Base-by-base conservation (phyloP, 2,797 vertebrate genomes). In the Gorsachius magnificus region DNA sequence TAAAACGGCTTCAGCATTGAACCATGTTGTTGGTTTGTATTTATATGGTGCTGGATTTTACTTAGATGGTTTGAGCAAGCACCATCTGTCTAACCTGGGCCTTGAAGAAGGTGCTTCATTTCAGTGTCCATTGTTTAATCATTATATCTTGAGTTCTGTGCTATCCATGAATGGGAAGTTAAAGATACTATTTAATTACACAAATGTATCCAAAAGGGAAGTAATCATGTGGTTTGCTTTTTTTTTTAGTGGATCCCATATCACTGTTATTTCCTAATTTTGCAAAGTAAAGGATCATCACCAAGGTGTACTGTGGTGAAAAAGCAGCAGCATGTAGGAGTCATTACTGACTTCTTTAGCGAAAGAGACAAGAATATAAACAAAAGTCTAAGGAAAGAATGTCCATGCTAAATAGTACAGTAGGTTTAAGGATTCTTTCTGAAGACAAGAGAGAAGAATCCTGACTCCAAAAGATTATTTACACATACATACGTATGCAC, bases 401-500 rank as follows among this genome's bases (percentile, higher is more conserved):
- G 33, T 33, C 18, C 9, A 4, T 35, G 16, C 28, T 58, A 63
- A 66, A 76, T 36, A 70, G 57, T 57, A 26, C 9, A 26, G 33
- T 22, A 64, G 33, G 29, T 21, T 48, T 41, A 83, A 50, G 21
- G 31, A 56, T 45, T 79, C 51, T 46, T 76, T 63, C 43, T 77
- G 63, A 80, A 76, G 38, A 56, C 19, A 17, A 46, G 35, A 35
- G 63, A 51, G 17, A 61, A 41, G 45, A 46, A 15, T 48, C 11
- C 7, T 26, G 13, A 48, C 8, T 63, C 20, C 20, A 43, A 26
- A 57, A 21, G 22, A 3, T 43, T 43, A 10, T 43, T 63, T 71
- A 31, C 13, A 3, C 25, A 15, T 45, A 31, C 8, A 20, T 16
- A 63, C 0, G 1, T 33, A 26, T 7, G 19, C 13, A 20, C 5